Evolutionary conservation across 2,888 invertebrate genomes (phyloP).

Genomic region (Cartodere bifasciata): DNA sequence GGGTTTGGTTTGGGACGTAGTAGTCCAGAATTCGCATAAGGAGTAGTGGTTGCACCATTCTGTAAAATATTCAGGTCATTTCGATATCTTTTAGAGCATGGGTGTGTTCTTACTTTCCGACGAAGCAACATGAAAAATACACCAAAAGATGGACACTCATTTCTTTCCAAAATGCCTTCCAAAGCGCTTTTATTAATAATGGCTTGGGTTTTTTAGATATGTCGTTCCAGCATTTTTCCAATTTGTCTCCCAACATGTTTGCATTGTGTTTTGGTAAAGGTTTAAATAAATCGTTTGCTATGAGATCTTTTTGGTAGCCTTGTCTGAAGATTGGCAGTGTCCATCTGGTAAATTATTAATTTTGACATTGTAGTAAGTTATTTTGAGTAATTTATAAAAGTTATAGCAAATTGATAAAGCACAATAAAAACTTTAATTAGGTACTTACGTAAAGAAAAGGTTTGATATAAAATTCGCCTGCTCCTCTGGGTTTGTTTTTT

Average conservation of each 20-base stretch:
- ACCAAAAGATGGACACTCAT: too few species aligned
- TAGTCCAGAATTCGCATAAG: slow-evolving; percentile 23
- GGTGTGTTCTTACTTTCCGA: too few species aligned
- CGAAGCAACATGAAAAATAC: too few species aligned
- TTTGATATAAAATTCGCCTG: slow-evolving; percentile 2
- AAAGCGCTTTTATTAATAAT: too few species aligned
- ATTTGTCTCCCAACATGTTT: slow-evolving; percentile 44
- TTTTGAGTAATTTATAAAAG: too few species aligned
- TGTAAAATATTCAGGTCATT: too few species aligned
- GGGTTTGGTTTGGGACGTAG: slow-evolving; percentile 19
- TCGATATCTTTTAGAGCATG: too few species aligned
- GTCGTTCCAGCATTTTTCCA: slow-evolving; percentile 41
- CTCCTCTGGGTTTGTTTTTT: slow-evolving; percentile 5
- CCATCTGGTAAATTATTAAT: slow-evolving; percentile 58
- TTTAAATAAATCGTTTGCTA: slow-evolving; percentile 57
- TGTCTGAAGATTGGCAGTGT: slow-evolving; percentile 60
- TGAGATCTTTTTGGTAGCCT: slow-evolving; percentile 55
- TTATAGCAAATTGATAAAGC: too few species aligned
- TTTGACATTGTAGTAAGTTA: too few species aligned
- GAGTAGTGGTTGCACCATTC: slow-evolving; percentile 23
- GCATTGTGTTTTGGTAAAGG: slow-evolving; percentile 56
- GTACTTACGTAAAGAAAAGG: slow-evolving; percentile 6
- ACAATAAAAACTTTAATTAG: too few species aligned
- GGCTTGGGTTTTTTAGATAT: slow-evolving; percentile 26
- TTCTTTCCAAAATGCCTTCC: too few species aligned